Conservation (phyloP, 2,888 invertebrate genomes). For the Vannuccia rotundouncinata region DNA sequence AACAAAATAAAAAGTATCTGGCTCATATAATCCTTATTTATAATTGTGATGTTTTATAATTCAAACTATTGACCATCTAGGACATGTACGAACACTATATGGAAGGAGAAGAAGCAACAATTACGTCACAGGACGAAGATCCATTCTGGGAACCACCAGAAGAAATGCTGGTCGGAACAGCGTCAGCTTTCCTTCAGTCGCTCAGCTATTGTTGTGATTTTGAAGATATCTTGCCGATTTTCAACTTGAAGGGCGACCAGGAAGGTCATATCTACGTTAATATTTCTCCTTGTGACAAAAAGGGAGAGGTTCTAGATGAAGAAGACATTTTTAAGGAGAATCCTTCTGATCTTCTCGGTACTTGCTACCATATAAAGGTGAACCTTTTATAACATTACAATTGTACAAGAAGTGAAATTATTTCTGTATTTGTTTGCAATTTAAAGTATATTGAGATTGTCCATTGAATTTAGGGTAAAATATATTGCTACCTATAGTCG, state of each 20-base stretch:
- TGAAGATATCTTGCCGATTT: conserved; percentile 52
- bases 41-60: too few relatives aligned
- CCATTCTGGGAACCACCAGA: conserved; percentile 57
- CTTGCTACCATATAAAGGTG: conserved; percentile 55
- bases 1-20: too few relatives aligned
- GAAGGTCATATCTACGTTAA: conserved; percentile 50
- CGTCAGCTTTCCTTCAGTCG: conserved; percentile 55
- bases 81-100: conserved; percentile 54
- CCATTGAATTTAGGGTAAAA: too few relatives aligned
- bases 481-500: too few relatives aligned
- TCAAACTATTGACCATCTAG: too few relatives aligned
- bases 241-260: conserved; percentile 56
- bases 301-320: conserved; percentile 50
- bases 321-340: conserved; percentile 55
- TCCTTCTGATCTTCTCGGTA: conserved; percentile 50
- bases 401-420: too few relatives aligned
- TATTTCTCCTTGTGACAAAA: conserved; percentile 50
- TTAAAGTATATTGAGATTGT: too few relatives aligned
- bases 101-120: conserved; percentile 51
- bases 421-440: too few relatives aligned
- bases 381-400: conserved; percentile 12
- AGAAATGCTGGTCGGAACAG: conserved; percentile 53
- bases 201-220: conserved; percentile 55
- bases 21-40: too few relatives aligned
- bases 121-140: conserved; percentile 50